Conservation (phyloP, 2,113 vertebrate genomes). For the Sardina pilchardus region DNA sequence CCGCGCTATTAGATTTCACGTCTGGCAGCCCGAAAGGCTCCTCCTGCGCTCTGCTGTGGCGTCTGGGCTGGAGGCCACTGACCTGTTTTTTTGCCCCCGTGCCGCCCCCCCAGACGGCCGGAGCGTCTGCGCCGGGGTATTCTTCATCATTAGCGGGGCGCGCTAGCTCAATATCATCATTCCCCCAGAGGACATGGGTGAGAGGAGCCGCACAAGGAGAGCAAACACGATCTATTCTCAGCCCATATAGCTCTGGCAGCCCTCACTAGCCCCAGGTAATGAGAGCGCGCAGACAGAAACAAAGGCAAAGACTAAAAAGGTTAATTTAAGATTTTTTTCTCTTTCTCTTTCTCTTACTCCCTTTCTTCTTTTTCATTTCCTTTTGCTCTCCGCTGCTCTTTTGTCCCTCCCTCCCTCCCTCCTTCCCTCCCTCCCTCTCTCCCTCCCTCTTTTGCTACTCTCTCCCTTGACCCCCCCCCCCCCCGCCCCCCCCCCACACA, state of each 20-base stretch:
- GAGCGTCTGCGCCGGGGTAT: background rate
- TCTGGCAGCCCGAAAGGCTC: conserved; percentile 8
- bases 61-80: background rate
- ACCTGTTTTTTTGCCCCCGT: background rate
- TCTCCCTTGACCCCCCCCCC: background rate
- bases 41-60: background rate
- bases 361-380: conserved; percentile 24
- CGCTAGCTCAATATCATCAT: conserved; percentile 19
- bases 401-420: background rate
- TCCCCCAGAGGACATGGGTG: conserved; percentile 1
- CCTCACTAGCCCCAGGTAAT: conserved; percentile 25
- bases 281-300: background rate
- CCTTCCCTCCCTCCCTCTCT: no score
- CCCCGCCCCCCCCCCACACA: background rate
- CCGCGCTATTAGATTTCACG: background rate
- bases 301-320: conserved; percentile 17
- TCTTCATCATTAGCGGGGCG: conserved; percentile 35
- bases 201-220: conserved; percentile 20
- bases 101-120: conserved; percentile 1
- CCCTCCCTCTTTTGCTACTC: no score
- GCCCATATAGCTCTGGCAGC: conserved; percentile 26
- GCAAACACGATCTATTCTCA: conserved; percentile 19
- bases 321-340: conserved; percentile 31
- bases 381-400: background rate
- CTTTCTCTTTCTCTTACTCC: background rate